phyloP scores from a whole-genome alignment of 2,797 vertebrate species.

The Emys orbicularis region DNA sequence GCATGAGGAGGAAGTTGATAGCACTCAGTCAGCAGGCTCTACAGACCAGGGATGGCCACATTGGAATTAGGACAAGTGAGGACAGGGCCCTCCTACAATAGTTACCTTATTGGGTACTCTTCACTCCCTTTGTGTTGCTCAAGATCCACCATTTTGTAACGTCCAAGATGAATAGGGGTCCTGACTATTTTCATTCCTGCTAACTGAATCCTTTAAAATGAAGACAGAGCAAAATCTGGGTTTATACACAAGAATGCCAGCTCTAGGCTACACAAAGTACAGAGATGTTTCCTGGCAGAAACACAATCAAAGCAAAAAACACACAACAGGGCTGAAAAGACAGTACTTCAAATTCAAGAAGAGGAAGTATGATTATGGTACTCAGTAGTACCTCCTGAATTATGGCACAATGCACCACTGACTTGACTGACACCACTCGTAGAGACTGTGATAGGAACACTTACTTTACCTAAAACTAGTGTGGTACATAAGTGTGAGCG shows the following conservation, averaged over 20 bases:
- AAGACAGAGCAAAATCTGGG: neutral
- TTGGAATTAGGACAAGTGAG: neutral
- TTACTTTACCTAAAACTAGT: neutral
- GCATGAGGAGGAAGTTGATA: neutral
- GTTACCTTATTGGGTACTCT: slow-evolving; percentile 68
- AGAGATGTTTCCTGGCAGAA: neutral
- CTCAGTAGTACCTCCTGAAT: neutral
- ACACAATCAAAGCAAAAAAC: neutral
- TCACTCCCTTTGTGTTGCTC: neutral
- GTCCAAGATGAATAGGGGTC: slow-evolving; percentile 69
- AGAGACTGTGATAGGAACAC: neutral
- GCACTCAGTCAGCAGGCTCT: neutral
- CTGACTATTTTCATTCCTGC: slow-evolving; percentile 78
- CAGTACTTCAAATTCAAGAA: neutral
- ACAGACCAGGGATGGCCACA: neutral
- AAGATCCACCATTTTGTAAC: slow-evolving; percentile 76
- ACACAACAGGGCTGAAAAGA: neutral
- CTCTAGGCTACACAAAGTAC: neutral
- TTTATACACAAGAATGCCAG: neutral
- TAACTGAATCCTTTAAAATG: slow-evolving; percentile 74
- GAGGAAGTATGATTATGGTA: neutral
- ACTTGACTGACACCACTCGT: neutral
- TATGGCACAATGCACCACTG: neutral
- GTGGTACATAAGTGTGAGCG: neutral
- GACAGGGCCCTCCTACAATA: neutral